Evolutionary conservation across 1,140 invertebrate species (phyloP).

Genomic region (Muscidifurax raptorellus): DNA sequence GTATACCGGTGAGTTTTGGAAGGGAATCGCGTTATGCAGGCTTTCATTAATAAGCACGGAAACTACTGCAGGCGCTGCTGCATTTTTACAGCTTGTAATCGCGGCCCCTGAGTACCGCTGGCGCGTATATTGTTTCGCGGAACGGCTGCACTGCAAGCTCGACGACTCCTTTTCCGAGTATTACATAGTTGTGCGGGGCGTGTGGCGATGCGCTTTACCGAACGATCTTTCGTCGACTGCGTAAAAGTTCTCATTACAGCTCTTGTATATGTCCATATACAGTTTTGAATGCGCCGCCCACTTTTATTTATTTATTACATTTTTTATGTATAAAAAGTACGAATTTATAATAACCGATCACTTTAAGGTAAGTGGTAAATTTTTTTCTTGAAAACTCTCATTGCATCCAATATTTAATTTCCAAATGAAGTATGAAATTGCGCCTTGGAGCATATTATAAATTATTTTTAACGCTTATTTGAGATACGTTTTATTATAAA

Average conservation of each 20-base stretch:
- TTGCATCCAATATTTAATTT: no score
- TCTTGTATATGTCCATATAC: not conserved
- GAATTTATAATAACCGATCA: no score
- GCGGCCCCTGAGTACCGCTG: not conserved
- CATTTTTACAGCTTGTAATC: conserved; percentile 35
- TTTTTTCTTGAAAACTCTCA: no score
- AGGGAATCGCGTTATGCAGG: not conserved
- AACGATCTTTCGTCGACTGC: not conserved
- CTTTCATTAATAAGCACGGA: conserved; percentile 19
- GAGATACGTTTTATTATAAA: no score
- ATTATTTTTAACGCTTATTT: no score
- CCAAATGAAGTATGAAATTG: no score
- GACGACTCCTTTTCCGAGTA: not conserved
- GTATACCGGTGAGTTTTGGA: not conserved
- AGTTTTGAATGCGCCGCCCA: not conserved
- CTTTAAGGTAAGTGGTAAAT: no score
- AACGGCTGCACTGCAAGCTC: not conserved
- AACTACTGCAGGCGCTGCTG: not conserved
- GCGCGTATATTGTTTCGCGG: conserved; percentile 11
- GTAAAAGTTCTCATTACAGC: not conserved
- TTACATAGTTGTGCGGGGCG: no score
- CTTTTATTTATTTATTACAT: no score
- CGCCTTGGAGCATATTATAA: no score
- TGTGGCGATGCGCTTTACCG: not conserved
- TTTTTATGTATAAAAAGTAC: no score